Percentiles rank a stretch among this genome's conserved stretches.
phyloP scores from a whole-genome alignment of 2,888 invertebrate species.

The Athrips mouffetella region DNA sequence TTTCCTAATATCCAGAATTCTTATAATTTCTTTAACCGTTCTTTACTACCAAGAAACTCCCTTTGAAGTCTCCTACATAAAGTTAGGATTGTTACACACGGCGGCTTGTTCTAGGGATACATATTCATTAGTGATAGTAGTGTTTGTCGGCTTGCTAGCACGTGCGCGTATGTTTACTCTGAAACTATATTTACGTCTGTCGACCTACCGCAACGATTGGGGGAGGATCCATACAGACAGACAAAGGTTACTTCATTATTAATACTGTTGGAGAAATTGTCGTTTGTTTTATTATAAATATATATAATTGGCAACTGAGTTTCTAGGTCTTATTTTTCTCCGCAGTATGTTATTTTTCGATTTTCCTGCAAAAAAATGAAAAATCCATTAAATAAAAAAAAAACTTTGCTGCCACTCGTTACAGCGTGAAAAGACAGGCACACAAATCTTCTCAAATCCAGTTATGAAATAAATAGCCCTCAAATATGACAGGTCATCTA shows the following conservation, averaged over 20 bases:
- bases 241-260: too few species aligned
- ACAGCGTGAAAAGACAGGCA: neutral
- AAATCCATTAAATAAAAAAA: neutral
- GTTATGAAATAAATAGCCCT: constrained; percentile 7
- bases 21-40: neutral
- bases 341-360: too few species aligned
- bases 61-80: neutral
- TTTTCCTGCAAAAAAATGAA: too few species aligned
- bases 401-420: neutral
- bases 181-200: constrained; percentile 37
- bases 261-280: neutral
- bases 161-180: constrained; percentile 44
- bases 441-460: neutral
- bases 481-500: constrained; percentile 2
- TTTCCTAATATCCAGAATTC: too few species aligned
- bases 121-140: constrained; percentile 10
- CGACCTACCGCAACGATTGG: constrained; percentile 55
- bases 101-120: neutral
- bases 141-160: constrained; percentile 13
- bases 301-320: too few species aligned
- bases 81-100: neutral
- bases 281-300: neutral
- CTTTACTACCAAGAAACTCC: neutral
- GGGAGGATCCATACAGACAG: neutral
- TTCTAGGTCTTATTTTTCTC: too few species aligned